Base-by-base conservation (phyloP, 2,888 invertebrate species). In the Kryphioiulus occultus region DNA sequence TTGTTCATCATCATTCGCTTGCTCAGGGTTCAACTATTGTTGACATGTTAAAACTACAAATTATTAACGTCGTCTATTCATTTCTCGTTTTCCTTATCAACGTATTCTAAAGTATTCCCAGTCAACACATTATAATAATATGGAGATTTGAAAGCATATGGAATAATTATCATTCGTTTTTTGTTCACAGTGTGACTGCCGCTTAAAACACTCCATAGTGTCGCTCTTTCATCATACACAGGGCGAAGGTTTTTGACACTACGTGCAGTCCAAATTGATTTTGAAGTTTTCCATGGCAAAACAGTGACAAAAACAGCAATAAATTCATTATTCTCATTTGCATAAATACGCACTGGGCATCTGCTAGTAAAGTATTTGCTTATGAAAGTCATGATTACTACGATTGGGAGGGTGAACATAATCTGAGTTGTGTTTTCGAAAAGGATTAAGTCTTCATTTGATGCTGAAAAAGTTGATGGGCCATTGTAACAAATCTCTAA, bases 251-350 rank as follows among this genome's bases (percentile, higher is more conserved):
- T 53, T 15, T 59, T 12, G 22, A 53, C 12, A 1, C n/a, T n/a
- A 12, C 35, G 30, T 3, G 53, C 26, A 19, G 19, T 53, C 42
- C 22, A 85, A 17, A 30, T 10, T 22, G 26, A 39, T 39, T 39
- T 39, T 17, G 15, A 26, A 12, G 47, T 53, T 86, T 10, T 86
- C 86, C 86, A 86, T 12, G 86, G 86, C 1, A 53, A 35, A n/a
- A 86, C 10, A 7, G 86, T 47, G 32, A 47, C 86, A 53, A 86
- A 59, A 10, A 86, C 53, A 30, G 44, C 86, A 86, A 86, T 86
- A 86, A 86, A 86, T 53, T 53, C 47, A 12, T 86, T 30, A 15
- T 47, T 30, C n/a, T 86, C 86, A 32, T 86, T 86, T 22, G 22
- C 42, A 30, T 86, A 86, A 35, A 86, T 86, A 26, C 86, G 47